A percentile compares a stretch with the other conserved stretches of the same genome.
Conservation (phyloP, 53 echinoderm and acorn worm species). For the Zoroaster sp. region DNA sequence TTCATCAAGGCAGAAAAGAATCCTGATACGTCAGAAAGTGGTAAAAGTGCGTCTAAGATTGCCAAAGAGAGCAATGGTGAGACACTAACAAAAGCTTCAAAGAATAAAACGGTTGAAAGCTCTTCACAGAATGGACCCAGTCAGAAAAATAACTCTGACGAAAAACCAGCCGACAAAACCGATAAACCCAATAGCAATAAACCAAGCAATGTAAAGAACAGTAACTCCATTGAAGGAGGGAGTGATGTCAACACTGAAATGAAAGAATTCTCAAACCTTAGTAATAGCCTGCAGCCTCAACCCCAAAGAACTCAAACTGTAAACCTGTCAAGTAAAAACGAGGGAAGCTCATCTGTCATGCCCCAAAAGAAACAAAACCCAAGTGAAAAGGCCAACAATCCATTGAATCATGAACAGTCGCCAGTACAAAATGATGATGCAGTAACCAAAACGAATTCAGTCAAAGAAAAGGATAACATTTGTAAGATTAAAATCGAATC, state of each 20-base stretch:
- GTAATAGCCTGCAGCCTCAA: background rate
- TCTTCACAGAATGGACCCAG: constrained; percentile 35
- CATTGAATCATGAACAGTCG: background rate
- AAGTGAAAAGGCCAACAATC: background rate
- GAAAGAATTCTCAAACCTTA: background rate
- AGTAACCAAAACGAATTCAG: background rate
- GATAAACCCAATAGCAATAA: constrained; percentile 53
- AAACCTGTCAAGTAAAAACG: background rate
- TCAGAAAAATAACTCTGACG: constrained; percentile 15
- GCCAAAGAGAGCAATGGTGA: background rate
- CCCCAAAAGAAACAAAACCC: constrained; percentile 6
- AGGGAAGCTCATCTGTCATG: background rate
- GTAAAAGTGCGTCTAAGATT: constrained; percentile 6
- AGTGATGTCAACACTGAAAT: background rate
- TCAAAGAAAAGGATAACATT: background rate
- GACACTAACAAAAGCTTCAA: background rate
- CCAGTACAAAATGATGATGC: background rate
- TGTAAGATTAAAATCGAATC: background rate
- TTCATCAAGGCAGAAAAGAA: constrained; percentile 48
- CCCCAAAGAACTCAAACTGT: constrained; percentile 40
- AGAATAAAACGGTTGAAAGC: background rate
- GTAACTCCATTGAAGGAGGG: background rate
- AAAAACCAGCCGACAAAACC: constrained; percentile 9
- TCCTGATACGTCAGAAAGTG: background rate
- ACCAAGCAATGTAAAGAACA: constrained; percentile 38